phyloP scores from a whole-genome alignment of 1,140 invertebrate genomes.

The Eupristina koningsbergeri region DNA sequence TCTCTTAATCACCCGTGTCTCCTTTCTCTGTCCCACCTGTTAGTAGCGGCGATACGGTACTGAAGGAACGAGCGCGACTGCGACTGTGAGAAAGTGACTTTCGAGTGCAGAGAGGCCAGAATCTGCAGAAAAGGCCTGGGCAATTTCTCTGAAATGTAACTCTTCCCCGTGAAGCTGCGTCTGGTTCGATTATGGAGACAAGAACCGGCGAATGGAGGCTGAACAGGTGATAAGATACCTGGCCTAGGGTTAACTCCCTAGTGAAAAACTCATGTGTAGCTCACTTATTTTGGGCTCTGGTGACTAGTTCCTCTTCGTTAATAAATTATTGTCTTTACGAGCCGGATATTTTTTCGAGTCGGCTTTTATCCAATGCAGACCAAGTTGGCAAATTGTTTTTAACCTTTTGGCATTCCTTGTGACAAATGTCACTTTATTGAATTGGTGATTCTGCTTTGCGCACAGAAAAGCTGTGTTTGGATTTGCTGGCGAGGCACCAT shows the following conservation, averaged over 20 bases:
- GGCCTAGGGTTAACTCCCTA: not conserved
- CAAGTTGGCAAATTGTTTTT: not conserved
- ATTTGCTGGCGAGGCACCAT: too few relatives aligned
- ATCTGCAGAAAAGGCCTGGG: not conserved
- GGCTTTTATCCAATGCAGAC: not conserved
- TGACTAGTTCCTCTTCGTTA: not conserved
- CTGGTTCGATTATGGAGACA: not conserved
- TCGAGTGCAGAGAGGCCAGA: conserved; percentile 7
- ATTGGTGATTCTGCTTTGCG: not conserved
- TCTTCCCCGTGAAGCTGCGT: not conserved
- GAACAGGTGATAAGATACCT: conserved; percentile 35
- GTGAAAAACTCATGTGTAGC: not conserved
- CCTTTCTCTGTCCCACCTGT: not conserved
- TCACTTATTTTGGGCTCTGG: not conserved
- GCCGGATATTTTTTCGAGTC: not conserved
- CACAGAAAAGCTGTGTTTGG: too few relatives aligned
- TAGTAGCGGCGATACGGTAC: not conserved
- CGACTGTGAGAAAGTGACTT: conserved; percentile 46
- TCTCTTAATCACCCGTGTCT: conserved; percentile 42
- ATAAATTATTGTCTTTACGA: not conserved
- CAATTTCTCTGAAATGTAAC: conserved; percentile 34
- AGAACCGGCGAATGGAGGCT: not conserved
- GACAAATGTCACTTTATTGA: not conserved
- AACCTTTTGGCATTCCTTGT: not conserved
- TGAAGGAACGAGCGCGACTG: not conserved